phyloP scores from a whole-genome alignment of 53 echinoderm and acorn worm genomes.

The Antedon mediterranea region DNA sequence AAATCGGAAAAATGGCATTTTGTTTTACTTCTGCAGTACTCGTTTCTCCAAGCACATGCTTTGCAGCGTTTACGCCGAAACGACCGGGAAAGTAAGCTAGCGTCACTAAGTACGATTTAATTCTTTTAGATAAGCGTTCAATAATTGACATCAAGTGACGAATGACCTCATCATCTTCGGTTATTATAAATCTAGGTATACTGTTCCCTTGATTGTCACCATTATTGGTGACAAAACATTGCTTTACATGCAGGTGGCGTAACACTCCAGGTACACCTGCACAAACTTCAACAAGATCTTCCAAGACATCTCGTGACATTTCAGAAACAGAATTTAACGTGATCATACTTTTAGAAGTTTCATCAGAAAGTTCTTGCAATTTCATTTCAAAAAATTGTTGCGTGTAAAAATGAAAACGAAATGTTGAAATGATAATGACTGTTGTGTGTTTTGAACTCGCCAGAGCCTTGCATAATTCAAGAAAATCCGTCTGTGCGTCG shows the following conservation, averaged over 20 bases:
- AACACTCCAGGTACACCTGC: neutral
- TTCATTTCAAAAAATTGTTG: neutral
- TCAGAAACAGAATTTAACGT: neutral
- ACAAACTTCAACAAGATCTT: neutral
- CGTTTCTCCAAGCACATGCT: neutral
- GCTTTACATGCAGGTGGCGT: neutral
- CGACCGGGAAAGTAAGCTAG: neutral
- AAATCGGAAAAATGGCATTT: neutral
- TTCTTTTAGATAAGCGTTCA: neutral
- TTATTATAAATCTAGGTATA: neutral
- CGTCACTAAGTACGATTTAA: neutral
- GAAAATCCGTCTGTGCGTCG: neutral
- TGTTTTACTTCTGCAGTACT: neutral
- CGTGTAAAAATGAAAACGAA: neutral
- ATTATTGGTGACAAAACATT: neutral
- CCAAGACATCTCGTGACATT: neutral
- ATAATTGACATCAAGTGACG: neutral
- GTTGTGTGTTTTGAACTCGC: neutral
- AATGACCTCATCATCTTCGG: neutral
- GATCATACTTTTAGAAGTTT: neutral
- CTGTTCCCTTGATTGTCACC: neutral
- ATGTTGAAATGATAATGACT: neutral
- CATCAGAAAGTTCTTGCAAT: neutral
- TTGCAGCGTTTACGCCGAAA: neutral
- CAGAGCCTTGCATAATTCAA: neutral